Evolutionary conservation across 2,888 invertebrate species (phyloP).

Genomic region (Mactromeris polynyma): DNA sequence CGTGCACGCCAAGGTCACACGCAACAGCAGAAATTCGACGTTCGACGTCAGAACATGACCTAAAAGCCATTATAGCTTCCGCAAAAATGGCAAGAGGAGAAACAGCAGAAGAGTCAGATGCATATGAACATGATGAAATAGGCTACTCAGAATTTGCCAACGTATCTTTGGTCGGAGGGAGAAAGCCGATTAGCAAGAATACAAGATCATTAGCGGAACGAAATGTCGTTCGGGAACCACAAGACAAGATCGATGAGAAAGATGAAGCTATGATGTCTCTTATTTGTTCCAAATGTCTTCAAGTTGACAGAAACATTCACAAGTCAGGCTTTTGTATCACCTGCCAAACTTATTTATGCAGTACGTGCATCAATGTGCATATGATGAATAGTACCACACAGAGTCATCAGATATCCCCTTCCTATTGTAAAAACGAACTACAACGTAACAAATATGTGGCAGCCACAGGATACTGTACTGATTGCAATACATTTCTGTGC

Average conservation of each 20-base stretch:
- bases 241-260: not conserved
- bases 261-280: constrained; percentile 18
- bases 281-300: constrained; percentile 54
- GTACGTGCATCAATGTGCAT: constrained; percentile 46
- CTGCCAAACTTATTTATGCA: constrained; percentile 57
- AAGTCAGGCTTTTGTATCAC: constrained; percentile 50
- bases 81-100: constrained; percentile 45
- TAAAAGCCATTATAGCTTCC: constrained; percentile 54
- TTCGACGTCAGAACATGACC: constrained; percentile 44
- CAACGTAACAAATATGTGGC: constrained; percentile 43
- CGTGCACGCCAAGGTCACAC: not conserved
- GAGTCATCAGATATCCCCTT: constrained; percentile 47
- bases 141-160: not conserved
- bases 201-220: not conserved
- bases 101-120: not conserved
- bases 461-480: constrained; percentile 55
- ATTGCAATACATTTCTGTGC: constrained; percentile 58
- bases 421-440: constrained; percentile 56
- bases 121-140: not conserved
- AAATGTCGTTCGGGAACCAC: not conserved
- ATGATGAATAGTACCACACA: constrained; percentile 20
- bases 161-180: not conserved
- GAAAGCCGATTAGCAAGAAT: not conserved
- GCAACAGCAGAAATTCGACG: not conserved
- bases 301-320: constrained; percentile 47